Base-by-base conservation (phyloP, 1,140 invertebrate species). In the Musca domestica region DNA sequence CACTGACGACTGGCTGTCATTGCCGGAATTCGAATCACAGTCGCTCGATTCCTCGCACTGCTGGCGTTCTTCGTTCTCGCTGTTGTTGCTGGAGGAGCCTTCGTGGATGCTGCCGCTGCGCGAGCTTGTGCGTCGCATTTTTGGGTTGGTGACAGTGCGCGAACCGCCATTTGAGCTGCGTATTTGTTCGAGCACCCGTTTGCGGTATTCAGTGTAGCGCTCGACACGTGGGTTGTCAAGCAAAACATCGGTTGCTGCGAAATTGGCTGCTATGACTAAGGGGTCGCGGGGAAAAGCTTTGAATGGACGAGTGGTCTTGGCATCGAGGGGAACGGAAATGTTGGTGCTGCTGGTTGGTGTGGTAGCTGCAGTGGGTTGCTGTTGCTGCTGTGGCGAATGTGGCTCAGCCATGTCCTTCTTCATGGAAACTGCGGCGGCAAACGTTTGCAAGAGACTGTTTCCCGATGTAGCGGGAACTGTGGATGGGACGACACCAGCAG, bases 261-360 rank as follows among this genome's bases (percentile, higher is more conserved):
- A 80, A 3, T 83, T 83, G 0, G 86, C 77, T 0, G 86, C 84
- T 5, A 91, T 83, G 0, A 84, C 81, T 0, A 91, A 70, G 0
- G 89, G 87, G 74, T 91, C 87, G 67, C 88, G 88, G 0, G 89
- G 88, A 71, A 91, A 91, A 0, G 89, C 89, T 78, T 92, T 90
- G 73, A 92, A 91, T 2, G 86, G 90, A 30, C 88, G 85, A 0
- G 85, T 80, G 7, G 52, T 72, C 64, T 80, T 80, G 12, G 54
- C n/a, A 52, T 63, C 49, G 5, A 30, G 64, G 25, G 56, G 30
- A 51, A 41, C 27, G 19, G 65, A 25, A 6, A 30, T 12, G 25
- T 25, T 51, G 5, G 63, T 71, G 66, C 69, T 73, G 70, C 73
- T 78, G 64, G 74, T 79, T 23, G 77, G 77, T 3, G 77, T 80